phyloP scores from a whole-genome alignment of 2,888 invertebrate species.

The Tetropium fuscum region DNA sequence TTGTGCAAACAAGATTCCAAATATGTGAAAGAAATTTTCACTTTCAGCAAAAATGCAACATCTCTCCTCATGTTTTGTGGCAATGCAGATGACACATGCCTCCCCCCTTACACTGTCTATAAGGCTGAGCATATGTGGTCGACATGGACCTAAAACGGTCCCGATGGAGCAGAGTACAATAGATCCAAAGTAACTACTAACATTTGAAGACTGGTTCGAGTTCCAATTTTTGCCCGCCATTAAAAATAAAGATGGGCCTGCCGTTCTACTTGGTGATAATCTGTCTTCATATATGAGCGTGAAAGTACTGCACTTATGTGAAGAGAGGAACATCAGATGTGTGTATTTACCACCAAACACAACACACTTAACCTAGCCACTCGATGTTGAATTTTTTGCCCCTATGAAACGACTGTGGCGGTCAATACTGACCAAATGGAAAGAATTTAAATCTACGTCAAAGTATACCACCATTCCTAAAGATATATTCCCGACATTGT shows the following conservation, averaged over 20 bases:
- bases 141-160: slow-evolving; percentile 60
- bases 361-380: slow-evolving; percentile 52
- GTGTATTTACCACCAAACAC: slow-evolving; percentile 55
- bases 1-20: slow-evolving; percentile 37
- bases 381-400: slow-evolving; percentile 42
- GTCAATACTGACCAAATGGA: slow-evolving; percentile 8
- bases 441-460: too few species aligned
- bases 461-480: slow-evolving; percentile 41
- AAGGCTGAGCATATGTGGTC: slow-evolving; percentile 52
- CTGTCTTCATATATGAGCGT: slow-evolving; percentile 44
- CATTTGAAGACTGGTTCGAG: slow-evolving; percentile 47
- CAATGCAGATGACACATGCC: slow-evolving; percentile 46
- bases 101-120: slow-evolving; percentile 52
- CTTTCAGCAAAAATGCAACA: slow-evolving; percentile 48
- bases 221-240: slow-evolving; percentile 46
- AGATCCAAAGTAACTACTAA: slow-evolving; percentile 46
- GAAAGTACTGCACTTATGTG: slow-evolving; percentile 50
- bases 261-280: slow-evolving; percentile 43
- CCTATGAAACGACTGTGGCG: slow-evolving; percentile 30
- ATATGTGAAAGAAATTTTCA: slow-evolving; percentile 49
- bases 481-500: slow-evolving; percentile 41
- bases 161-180: slow-evolving; percentile 54
- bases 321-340: slow-evolving; percentile 56
- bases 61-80: slow-evolving; percentile 50
- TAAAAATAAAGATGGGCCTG: slow-evolving; percentile 40